These are phyloP conservation scores for Gymnoscopelus microlampas DNA, from an alignment of 2,797 vertebrate genomes.

Conservation along the genomic window DNA sequence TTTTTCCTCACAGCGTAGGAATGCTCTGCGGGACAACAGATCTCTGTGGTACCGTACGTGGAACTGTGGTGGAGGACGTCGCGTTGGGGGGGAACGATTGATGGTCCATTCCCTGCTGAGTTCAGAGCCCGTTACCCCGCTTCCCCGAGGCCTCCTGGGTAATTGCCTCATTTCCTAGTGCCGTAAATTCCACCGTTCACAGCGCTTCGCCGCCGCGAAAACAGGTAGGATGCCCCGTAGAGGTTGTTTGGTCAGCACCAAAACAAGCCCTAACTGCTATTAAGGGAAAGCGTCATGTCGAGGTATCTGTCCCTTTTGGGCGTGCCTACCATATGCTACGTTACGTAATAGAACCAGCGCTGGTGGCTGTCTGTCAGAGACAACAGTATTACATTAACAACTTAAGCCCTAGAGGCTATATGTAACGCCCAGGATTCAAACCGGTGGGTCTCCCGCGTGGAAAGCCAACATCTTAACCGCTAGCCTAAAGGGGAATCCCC, in stretches of 20 bases:
- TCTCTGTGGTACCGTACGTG: slow-evolving; percentile 15
- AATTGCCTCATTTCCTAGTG: slow-evolving; percentile 68
- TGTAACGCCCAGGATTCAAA: too few relatives aligned
- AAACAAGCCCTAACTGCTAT: slow-evolving; percentile 8
- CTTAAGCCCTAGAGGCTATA: background rate
- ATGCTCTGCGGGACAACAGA: slow-evolving; percentile 42
- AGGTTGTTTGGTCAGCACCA: slow-evolving; percentile 29
- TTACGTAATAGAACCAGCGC: slow-evolving; percentile 23
- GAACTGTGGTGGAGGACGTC: slow-evolving; percentile 28
- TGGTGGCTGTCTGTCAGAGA: background rate
- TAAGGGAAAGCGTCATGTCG: slow-evolving; percentile 24
- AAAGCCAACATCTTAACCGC: too few relatives aligned
- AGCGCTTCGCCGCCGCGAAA: slow-evolving; percentile 25
- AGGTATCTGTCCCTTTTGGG: slow-evolving; percentile 29
- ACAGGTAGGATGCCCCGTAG: slow-evolving; percentile 18
- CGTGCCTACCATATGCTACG: slow-evolving; percentile 23
- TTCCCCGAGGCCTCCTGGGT: slow-evolving; percentile 53
- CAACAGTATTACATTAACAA: slow-evolving; percentile 32
- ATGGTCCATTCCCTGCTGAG: slow-evolving; percentile 62
- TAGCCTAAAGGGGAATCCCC: too few relatives aligned
- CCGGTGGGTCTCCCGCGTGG: too few relatives aligned
- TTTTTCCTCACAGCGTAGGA: slow-evolving; percentile 49
- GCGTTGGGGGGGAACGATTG: slow-evolving; percentile 49
- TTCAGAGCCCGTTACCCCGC: slow-evolving; percentile 49
- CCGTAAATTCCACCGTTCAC: slow-evolving; percentile 54